These are phyloP conservation scores for Pristionchus maxplancki DNA, from an alignment of 2,888 invertebrate species.

Conservation along the genomic window DNA sequence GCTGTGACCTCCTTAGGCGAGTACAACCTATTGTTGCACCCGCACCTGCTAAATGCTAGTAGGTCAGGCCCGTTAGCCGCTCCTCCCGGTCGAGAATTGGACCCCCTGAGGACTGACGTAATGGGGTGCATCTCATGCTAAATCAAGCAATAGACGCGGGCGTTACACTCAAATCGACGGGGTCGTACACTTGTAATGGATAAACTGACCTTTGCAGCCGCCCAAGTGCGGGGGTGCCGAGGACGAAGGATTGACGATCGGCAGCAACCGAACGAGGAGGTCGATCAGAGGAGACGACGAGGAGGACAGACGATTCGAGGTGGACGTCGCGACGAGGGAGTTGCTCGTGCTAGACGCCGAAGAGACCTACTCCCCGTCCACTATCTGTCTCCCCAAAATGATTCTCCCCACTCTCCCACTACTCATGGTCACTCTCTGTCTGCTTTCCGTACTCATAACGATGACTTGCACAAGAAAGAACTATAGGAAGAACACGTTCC, in stretches of 20 bases:
- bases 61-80: conserved; percentile 5
- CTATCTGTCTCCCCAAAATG: conserved; percentile 30
- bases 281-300: conserved; percentile 40
- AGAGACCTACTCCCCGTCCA: conserved; percentile 54
- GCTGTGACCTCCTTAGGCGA: conserved; percentile 39
- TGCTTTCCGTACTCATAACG: conserved; percentile 49
- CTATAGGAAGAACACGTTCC: conserved; percentile 27
- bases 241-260: not conserved
- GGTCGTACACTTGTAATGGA: not conserved
- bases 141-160: too few relatives aligned
- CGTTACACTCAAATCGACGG: not conserved
- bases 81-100: conserved; percentile 17
- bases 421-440: conserved; percentile 47
- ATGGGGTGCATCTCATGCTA: not conserved
- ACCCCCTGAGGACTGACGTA: conserved; percentile 22
- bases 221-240: conserved; percentile 27
- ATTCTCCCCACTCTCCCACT: conserved; percentile 49
- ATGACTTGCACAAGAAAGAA: not conserved
- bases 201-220: not conserved
- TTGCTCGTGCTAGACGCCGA: conserved; percentile 73
- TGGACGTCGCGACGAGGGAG: conserved; percentile 74
- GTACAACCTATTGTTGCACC: conserved; percentile 31
- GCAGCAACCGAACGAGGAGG: conserved; percentile 45
- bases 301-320: conserved; percentile 55
- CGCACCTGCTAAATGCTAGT: conserved; percentile 41